Conservation (phyloP, 2,797 vertebrate genomes). For the Salarias fasciatus region DNA sequence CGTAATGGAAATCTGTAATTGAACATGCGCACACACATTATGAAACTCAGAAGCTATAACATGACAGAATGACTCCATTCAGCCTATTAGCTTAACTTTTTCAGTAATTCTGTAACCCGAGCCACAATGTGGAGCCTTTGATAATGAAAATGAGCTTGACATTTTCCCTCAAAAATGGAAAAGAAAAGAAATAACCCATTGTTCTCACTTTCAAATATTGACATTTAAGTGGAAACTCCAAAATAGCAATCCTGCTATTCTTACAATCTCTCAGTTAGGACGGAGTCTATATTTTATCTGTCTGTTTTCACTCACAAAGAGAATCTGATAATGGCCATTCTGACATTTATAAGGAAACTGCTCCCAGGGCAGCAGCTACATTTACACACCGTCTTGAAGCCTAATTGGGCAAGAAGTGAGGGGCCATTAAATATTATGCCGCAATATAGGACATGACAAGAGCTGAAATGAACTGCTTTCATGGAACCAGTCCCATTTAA, state of each 20-base stretch:
- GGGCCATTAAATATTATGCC: slow-evolving; percentile 71
- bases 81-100: slow-evolving; percentile 51
- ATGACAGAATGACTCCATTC: slow-evolving; percentile 39
- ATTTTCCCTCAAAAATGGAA: slow-evolving; percentile 47
- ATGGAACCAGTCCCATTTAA: slow-evolving; percentile 52
- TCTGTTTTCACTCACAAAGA: slow-evolving; percentile 73
- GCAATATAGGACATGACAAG: slow-evolving; percentile 59
- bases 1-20: slow-evolving; percentile 51
- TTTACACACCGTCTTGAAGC: slow-evolving; percentile 74
- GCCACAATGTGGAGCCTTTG: slow-evolving; percentile 23
- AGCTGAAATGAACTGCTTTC: slow-evolving; percentile 50
- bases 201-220: slow-evolving; percentile 58
- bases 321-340: slow-evolving; percentile 77
- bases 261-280: slow-evolving; percentile 81
- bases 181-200: slow-evolving; percentile 22
- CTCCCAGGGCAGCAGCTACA: slow-evolving; percentile 61
- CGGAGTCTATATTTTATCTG: slow-evolving; percentile 58
- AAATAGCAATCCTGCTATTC: slow-evolving; percentile 49
- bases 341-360: slow-evolving; percentile 82
- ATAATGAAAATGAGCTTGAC: slow-evolving; percentile 58
- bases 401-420: slow-evolving; percentile 81
- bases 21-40: slow-evolving; percentile 50
- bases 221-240: slow-evolving; percentile 73
- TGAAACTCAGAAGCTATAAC: slow-evolving; percentile 42
- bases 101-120: slow-evolving; percentile 20